These are phyloP conservation scores for Lateolabrax maculatus DNA, from an alignment of 2,797 vertebrate genomes.

Conservation along the genomic window DNA sequence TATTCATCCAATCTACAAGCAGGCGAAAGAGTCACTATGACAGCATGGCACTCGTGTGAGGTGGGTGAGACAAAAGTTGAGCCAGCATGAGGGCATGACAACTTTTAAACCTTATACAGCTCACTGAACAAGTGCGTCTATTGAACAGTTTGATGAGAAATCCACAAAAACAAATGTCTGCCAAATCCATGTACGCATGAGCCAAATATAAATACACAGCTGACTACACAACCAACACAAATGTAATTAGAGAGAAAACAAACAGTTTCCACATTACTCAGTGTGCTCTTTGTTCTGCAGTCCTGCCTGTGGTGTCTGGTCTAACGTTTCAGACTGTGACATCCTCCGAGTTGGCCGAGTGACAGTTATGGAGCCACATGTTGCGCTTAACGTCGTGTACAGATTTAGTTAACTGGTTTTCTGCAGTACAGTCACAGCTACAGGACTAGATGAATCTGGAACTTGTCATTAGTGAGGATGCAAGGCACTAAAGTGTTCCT, in stretches of 20 bases:
- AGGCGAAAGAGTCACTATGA: slow-evolving; percentile 76
- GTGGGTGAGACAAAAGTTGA: slow-evolving; percentile 57
- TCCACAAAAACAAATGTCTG: slow-evolving; percentile 63
- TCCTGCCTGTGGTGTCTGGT: slow-evolving; percentile 30
- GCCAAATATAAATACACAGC: slow-evolving; percentile 68
- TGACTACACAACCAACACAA: slow-evolving; percentile 67
- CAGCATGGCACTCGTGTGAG: slow-evolving; percentile 81
- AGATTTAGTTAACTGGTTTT: slow-evolving; percentile 44
- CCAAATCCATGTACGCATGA: slow-evolving; percentile 51
- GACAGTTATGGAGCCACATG: slow-evolving; percentile 3
- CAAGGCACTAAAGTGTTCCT: slow-evolving; percentile 86
- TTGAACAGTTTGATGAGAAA: slow-evolving; percentile 72
- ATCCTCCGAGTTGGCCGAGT: slow-evolving; percentile 33
- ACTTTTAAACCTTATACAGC: slow-evolving; percentile 54
- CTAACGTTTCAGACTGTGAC: slow-evolving; percentile 14
- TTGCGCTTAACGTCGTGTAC: slow-evolving; percentile 19
- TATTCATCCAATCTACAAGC: slow-evolving; percentile 83
- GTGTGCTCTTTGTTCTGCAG: slow-evolving; percentile 72
- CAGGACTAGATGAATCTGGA: slow-evolving; percentile 63
- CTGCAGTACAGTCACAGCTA: slow-evolving; percentile 59
- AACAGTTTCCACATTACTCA: slow-evolving; percentile 45
- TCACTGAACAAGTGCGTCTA: slow-evolving; percentile 64
- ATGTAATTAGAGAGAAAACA: slow-evolving; percentile 53
- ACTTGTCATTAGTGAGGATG: slow-evolving; percentile 78
- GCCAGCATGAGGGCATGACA: slow-evolving; percentile 43